Base-by-base conservation (phyloP, 2,888 invertebrate species). In the Lapara coniferarum region DNA sequence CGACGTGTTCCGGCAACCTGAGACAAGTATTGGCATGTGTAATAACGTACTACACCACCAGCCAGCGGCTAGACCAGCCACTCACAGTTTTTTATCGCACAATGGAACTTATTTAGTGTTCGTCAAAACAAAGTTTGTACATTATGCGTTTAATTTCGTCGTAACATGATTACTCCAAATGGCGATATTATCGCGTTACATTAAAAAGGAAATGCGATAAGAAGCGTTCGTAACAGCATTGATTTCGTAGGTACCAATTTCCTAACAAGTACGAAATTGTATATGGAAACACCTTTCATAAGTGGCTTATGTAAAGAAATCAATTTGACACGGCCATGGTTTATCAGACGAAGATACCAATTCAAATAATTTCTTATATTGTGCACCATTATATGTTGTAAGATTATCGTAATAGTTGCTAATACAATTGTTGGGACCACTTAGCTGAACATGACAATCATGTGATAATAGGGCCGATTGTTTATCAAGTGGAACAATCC, bases 131-230 rank as follows among this genome's bases (percentile, higher is more conserved):
- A 63, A 63, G 49, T 10, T 46, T 49, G 63, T 63, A 63, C 46
- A 63, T 63, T 49, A 63, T 63, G 49, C 63, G 49, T 63, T 59
- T 19, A 49, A 63, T 63, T 63, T 46, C 63, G 49, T 63, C 63
- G 49, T 63, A 63, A 63, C 59, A 63, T 63, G 63, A 63, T 63
- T 63, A 19, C 59, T 46, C 59, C 49, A 63, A 63, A 63, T 63
- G 63, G 59, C 16, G 12, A 49, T 63, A 63, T 49, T 63, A 63
- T 63, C 63, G 63, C 25, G 63, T 49, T 49, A 63, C 63, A 49
- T 59, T 63, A 63, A 63, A 63, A 63, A 63, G 63, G 63, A 49
- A 63, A 63, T 49, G 49, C 49, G 63, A 63, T 63, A 63, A 63
- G 19, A 19, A 49, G 19, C 63, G 63, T 46, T 63, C 59, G 63